A percentile compares a stretch with the other conserved stretches of the same genome.
These are phyloP conservation scores for Podarcis siculus DNA, from an alignment of 2,797 vertebrate species.

Conservation along the genomic window DNA sequence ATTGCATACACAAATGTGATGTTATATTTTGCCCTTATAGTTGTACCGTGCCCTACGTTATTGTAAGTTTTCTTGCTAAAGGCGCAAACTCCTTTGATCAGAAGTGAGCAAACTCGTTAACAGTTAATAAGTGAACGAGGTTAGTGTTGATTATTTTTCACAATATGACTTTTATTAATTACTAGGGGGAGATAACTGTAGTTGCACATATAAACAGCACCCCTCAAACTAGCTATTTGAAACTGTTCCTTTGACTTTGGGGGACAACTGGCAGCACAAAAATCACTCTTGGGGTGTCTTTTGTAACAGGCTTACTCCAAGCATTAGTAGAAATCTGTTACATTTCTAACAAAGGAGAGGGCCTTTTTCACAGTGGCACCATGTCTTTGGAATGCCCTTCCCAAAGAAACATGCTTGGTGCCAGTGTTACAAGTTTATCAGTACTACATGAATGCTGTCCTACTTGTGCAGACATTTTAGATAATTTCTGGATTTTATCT, in stretches of 20 bases:
- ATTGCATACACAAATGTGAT: no score
- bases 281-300: no score
- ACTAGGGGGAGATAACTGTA: not conserved
- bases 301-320: no score
- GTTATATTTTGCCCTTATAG: not conserved
- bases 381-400: not conserved
- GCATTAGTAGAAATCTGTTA: no score
- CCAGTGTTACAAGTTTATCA: not conserved
- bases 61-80: not conserved
- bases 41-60: not conserved
- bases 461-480: not conserved
- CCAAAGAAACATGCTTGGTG: not conserved
- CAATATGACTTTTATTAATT: not conserved
- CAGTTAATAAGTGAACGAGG: not conserved
- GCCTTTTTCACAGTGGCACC: no score
- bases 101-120: no score
- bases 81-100: not conserved
- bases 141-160: not conserved
- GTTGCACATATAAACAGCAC: not conserved
- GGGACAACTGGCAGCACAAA: not conserved
- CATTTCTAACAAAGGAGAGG: no score
- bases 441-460: not conserved
- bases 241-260: not conserved
- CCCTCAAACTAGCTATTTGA: not conserved
- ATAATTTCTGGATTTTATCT: not conserved